phyloP scores from a whole-genome alignment of 2,888 invertebrate species.

The Caenorhabditis sp. region DNA sequence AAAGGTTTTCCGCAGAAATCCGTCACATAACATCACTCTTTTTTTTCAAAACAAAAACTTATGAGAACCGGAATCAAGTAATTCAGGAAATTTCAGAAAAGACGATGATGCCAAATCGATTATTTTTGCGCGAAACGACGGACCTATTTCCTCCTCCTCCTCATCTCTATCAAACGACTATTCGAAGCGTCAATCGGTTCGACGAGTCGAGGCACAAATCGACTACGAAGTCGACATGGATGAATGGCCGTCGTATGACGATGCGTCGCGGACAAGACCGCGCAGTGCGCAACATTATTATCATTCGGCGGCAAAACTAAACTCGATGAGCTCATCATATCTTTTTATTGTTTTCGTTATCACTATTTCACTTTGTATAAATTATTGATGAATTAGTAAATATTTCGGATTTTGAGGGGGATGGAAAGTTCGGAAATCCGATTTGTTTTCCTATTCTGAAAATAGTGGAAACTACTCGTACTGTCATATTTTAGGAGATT shows the following conservation, averaged over 20 bases:
- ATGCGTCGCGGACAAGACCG: conserved; percentile 2
- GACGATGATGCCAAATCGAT: conserved; percentile 16
- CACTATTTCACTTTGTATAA: neutral
- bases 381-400: neutral
- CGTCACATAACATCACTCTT: no score
- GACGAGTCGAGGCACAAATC: conserved; percentile 31
- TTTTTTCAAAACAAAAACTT: no score
- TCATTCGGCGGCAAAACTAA: neutral
- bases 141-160: conserved; percentile 2
- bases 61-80: neutral
- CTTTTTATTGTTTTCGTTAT: neutral
- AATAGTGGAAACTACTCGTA: no score
- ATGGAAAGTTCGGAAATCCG: no score
- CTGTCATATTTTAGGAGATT: no score
- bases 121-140: conserved; percentile 29
- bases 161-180: neutral
- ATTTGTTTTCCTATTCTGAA: no score
- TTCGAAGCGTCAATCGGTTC: neutral
- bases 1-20: no score
- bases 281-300: conserved; percentile 33
- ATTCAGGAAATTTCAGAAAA: conserved; percentile 10
- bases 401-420: no score
- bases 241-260: conserved; percentile 15
- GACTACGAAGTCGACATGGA: conserved; percentile 28
- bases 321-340: conserved; percentile 1